Evolutionary conservation across 2,888 invertebrate genomes (phyloP).

Genomic region (Orchestes rusci): DNA sequence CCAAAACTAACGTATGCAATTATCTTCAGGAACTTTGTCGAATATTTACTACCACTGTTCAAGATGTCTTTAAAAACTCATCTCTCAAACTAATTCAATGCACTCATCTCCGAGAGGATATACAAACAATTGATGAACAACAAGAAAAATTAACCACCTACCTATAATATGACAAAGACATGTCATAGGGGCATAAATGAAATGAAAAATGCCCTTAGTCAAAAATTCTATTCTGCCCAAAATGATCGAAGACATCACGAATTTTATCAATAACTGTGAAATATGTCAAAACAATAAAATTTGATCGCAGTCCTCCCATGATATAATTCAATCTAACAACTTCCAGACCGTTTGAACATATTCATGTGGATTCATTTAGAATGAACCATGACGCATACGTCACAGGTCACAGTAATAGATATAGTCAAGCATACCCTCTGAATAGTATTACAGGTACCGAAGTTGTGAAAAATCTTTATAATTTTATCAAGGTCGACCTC

Average conservation of each 20-base stretch:
- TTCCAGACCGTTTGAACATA: slow-evolving; percentile 26
- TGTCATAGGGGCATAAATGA: slow-evolving; percentile 9
- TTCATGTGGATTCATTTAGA: slow-evolving; percentile 29
- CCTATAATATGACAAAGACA: slow-evolving; percentile 11
- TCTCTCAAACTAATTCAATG: slow-evolving; percentile 7
- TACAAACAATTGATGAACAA: slow-evolving; percentile 1
- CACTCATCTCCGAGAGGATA: not conserved
- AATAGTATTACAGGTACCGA: slow-evolving; percentile 5
- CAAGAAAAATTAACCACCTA: slow-evolving; percentile 7
- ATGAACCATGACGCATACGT: slow-evolving; percentile 23
- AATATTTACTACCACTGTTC: not conserved
- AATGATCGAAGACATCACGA: slow-evolving; percentile 14
- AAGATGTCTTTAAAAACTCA: slow-evolving; percentile 6
- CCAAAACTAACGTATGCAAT: slow-evolving; percentile 1
- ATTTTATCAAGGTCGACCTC: slow-evolving; percentile 16
- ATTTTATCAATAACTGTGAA: slow-evolving; percentile 21
- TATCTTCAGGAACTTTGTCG: not conserved
- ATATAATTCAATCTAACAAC: too few species aligned
- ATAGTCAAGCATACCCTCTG: slow-evolving; percentile 23
- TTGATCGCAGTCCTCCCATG: slow-evolving; percentile 24
- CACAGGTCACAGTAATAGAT: slow-evolving; percentile 28
- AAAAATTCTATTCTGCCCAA: slow-evolving; percentile 20
- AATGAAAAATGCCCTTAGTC: slow-evolving; percentile 1
- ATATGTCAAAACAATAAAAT: slow-evolving; percentile 25
- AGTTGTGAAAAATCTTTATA: slow-evolving; percentile 9